Base-by-base conservation (phyloP, 2,797 vertebrate species). In the Sitta carolinensis region DNA sequence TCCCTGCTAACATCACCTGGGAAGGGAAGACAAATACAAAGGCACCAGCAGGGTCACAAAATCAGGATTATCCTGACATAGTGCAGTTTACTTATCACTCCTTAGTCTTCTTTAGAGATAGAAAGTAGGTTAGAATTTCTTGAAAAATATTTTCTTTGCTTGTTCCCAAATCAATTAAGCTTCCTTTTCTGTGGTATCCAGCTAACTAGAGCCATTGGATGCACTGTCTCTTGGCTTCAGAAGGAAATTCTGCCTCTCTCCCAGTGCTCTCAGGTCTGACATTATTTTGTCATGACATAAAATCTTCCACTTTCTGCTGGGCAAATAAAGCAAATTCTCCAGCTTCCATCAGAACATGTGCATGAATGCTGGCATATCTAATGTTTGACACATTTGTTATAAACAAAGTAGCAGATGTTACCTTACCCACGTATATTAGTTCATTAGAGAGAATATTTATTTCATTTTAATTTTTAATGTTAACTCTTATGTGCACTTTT, bases 341-440 rank as follows among this genome's bases (percentile, higher is more conserved):
- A 86, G 4, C 30, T 96, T 96, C 45, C 38, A 80, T 87, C 32
- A 59, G 80, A 89, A 84, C 69, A 80, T 90, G 93, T 61, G 68
- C 94, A 58, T 48, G 87, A 91, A 74, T 91, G 64, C 75, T 96
- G 95, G 96, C 96, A 85, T 80, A 40, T 83, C 95, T 93, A 90
- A 84, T 84, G 42, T 96, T 96, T 95, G 93, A 94, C 95, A 96
- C 94, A 95, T 95, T 97, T 95, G 94, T 96, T 93, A 67, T 54
- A 96, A 96, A 96, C 95, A 93, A 94, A 95, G 94, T 94, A 95
- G 87, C 95, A 96, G 96, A 95, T 97, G 96, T 95, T 96, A 95
- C 93, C 86, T 97, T 97, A 95, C 96, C 95, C 94, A 96, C 95
- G 3, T 96, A 92, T 95, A 93, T 92, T 96, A 94, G 93, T 95